Percentiles rank a stretch among this genome's conserved stretches.
Evolutionary conservation across 2,113 vertebrate species (phyloP).

Genomic region (Alligator sinensis): DNA sequence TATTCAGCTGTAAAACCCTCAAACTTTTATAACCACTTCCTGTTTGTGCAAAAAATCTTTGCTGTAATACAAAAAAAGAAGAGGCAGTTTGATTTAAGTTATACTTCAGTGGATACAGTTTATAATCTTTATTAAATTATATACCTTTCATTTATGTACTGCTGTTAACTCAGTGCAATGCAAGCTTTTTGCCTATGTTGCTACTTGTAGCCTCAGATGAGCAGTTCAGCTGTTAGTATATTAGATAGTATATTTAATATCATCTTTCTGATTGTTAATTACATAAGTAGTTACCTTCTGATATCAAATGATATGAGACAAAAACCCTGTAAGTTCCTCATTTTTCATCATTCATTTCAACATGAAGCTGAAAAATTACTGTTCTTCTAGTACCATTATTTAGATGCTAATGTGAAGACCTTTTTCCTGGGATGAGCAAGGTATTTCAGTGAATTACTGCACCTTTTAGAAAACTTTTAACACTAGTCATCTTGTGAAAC

Average conservation of each 20-base stretch:
- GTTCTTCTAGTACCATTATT: background rate
- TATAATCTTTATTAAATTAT: background rate
- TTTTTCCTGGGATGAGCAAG: background rate
- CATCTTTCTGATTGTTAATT: too few species aligned
- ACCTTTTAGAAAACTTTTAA: background rate
- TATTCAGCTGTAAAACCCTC: background rate
- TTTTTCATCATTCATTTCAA: background rate
- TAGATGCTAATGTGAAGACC: background rate
- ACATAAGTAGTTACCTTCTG: too few species aligned
- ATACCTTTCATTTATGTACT: background rate
- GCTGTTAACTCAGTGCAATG: background rate
- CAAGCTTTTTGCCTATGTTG: background rate
- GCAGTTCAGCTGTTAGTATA: background rate
- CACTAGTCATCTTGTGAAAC: background rate
- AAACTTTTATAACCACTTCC: background rate
- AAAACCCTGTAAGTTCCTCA: too few species aligned
- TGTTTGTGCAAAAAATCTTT: background rate
- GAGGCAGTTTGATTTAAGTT: conserved; percentile 8
- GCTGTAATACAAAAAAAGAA: background rate
- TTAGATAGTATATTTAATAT: background rate
- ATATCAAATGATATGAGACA: background rate
- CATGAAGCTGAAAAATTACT: background rate
- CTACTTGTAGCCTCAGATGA: background rate
- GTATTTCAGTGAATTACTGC: background rate
- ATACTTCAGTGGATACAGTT: background rate